Evolutionary conservation across 2,113 vertebrate genomes (phyloP), one percentile per base, ranked within the genome.

Genomic region (Centropus unirufus): DNA sequence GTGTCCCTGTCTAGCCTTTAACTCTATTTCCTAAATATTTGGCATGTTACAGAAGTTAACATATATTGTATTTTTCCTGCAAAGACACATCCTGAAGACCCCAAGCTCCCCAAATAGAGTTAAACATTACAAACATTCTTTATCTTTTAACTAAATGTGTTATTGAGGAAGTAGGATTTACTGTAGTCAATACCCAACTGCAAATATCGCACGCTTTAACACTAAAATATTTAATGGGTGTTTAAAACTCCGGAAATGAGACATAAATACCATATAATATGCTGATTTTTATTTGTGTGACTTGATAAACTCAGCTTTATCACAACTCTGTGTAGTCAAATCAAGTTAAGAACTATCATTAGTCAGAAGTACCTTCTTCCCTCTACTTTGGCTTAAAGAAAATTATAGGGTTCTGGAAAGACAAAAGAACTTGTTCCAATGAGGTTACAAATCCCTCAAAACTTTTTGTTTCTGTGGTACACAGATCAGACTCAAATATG

Each of bases 341-440:
- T 13, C 57, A 91, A 22, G 26, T 91, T 90, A 68, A 83, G 64
- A 96, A 96, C 61, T 88, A 66, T 32, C 34, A 92, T 92, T 96
- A 93, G 75, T 93, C 76, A 94, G 21, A 89, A 96, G 21, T 26
- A 94, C 27, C 30, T 92, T 92, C 64, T 86, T 97, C 73, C 62
- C n/a, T 87, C 30, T 58, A 49, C 19, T 80, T 51, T 55, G 66
- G 8, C 66, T 94, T 44, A 63, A 57, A 95, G 44, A 88, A 64
- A 26, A 74, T 86, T 61, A 59, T 9, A 40, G 47, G 32, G 1
- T 12, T 68, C 47, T 68, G 16, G 6, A 76, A 87, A 55, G 18
- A 46, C 1, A 27, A 23, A 74, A 47, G 7, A 34, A 6, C 29
- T 3, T 42, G 14, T 93, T 94, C 55, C 59, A 74, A 76, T 83